These are phyloP conservation scores for Choloepus hoffmanni DNA, from an alignment of 2,113 vertebrate species.

Conservation along the genomic window DNA sequence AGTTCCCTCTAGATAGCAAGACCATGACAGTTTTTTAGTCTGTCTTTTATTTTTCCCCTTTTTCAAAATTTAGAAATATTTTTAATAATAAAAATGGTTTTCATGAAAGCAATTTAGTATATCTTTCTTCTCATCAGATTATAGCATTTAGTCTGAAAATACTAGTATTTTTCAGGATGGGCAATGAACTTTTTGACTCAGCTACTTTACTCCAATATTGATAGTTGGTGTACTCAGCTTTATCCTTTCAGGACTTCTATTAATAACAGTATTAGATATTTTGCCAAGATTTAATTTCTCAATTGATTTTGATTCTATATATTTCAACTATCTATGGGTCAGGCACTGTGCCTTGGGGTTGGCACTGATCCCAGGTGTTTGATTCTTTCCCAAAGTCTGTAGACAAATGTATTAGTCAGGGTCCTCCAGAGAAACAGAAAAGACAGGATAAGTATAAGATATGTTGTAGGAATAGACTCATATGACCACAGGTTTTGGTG, in stretches of 20 bases:
- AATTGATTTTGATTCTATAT: neutral
- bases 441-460: no score
- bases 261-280: neutral
- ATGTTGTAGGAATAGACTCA: no score
- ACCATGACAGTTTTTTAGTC: neutral
- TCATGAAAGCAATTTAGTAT: neutral
- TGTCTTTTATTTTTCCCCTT: neutral
- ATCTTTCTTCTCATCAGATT: neutral
- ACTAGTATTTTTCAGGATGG: neutral
- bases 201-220: no score
- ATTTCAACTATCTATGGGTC: neutral
- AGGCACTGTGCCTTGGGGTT: neutral
- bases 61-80: neutral
- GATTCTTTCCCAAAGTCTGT: neutral
- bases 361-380: neutral
- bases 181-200: neutral
- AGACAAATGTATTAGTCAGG: no score
- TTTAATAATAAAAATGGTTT: neutral
- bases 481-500: no score
- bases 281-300: conserved; percentile 25
- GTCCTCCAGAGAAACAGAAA: no score
- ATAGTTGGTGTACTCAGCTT: neutral
- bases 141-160: neutral
- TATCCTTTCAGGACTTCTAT: neutral
- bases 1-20: neutral